Percentiles rank a stretch among this genome's conserved stretches.
Evolutionary conservation across 2,888 invertebrate genomes (phyloP).

Genomic region (Gortyna flavago): DNA sequence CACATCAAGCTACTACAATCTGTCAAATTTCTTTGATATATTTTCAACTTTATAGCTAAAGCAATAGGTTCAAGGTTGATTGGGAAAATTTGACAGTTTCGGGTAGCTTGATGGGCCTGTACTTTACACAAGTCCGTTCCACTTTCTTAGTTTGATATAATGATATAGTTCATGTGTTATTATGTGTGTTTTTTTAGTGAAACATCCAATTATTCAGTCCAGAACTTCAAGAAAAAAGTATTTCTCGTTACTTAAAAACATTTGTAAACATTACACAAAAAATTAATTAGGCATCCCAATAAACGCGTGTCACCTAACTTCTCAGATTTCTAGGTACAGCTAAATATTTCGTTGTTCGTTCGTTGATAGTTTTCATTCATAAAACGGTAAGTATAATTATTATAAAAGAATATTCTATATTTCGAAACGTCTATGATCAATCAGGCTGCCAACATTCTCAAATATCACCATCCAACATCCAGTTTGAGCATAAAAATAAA

Average conservation of each 20-base stretch:
- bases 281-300: not conserved
- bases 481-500: constrained; percentile 58
- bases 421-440: constrained; percentile 60
- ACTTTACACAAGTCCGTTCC: no score
- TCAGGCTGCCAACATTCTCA: constrained; percentile 61
- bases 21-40: no score
- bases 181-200: not conserved
- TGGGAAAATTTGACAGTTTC: no score
- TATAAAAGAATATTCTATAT: constrained; percentile 60
- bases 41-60: no score
- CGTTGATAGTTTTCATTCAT: constrained; percentile 62
- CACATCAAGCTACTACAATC: no score
- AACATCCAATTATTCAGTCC: not conserved
- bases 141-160: no score
- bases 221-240: not conserved
- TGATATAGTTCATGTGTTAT: no score
- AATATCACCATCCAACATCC: constrained; percentile 58
- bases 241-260: not conserved
- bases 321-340: constrained; percentile 30
- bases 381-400: constrained; percentile 39
- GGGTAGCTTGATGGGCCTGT: no score
- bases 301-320: constrained; percentile 13
- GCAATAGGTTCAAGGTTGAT: no score
- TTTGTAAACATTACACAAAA: constrained; percentile 1
- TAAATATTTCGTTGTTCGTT: constrained; percentile 8